phyloP scores from a whole-genome alignment of 2,113 vertebrate species.

The Illadopsis cleaveri region DNA sequence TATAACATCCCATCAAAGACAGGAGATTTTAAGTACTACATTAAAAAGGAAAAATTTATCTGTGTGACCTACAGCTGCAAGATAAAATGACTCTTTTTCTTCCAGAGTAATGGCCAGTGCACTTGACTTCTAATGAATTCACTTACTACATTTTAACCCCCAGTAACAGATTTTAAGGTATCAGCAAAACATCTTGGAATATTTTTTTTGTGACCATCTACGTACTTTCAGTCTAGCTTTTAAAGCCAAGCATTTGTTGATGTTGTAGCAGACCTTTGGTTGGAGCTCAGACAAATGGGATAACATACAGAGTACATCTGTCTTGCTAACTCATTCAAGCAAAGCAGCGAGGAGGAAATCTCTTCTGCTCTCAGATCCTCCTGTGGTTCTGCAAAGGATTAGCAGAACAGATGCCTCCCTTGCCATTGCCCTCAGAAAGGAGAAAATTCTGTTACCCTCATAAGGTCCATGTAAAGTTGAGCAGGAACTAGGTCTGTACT shows the following conservation, averaged over 20 bases:
- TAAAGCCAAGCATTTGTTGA: not conserved
- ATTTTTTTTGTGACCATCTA: not conserved
- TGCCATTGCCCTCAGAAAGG: not conserved
- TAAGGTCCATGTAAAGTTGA: not conserved
- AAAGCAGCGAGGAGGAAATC: not conserved
- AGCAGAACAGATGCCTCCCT: not conserved
- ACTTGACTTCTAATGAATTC: not conserved
- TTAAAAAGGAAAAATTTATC: conserved; percentile 38
- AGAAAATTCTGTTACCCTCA: not conserved
- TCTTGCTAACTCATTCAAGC: not conserved
- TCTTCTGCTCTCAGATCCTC: not conserved
- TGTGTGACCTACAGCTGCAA: not conserved
- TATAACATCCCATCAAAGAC: not conserved
- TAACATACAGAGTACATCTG: not conserved
- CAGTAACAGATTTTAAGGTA: not conserved
- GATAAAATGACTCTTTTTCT: not conserved
- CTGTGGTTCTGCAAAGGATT: not conserved
- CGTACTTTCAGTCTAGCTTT: not conserved
- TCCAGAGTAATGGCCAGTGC: not conserved
- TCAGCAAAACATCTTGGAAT: not conserved
- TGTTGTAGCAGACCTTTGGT: not conserved
- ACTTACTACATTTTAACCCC: not conserved
- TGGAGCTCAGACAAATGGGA: not conserved
- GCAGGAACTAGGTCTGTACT: not conserved
- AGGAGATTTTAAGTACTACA: not conserved